phyloP scores from a whole-genome alignment of 1,140 invertebrate species.

The Globodera ellingtonae region DNA sequence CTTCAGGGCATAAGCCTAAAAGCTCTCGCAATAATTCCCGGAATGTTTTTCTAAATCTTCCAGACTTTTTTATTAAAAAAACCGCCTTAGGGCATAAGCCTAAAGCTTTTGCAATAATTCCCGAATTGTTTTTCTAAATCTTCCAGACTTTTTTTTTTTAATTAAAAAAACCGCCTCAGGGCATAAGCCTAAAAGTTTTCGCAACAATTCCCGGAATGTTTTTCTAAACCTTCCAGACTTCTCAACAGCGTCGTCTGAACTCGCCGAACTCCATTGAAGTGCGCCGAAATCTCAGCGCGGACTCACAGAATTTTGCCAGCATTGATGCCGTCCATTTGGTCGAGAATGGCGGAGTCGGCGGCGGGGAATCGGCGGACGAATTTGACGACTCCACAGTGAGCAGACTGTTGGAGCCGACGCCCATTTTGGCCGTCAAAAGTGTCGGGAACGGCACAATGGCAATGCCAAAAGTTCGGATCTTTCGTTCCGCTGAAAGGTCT shows the following conservation, averaged over 20 bases:
- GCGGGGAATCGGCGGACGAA: background rate
- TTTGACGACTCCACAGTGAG: constrained; percentile 6
- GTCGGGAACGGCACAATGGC: constrained; percentile 2
- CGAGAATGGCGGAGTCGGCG: background rate
- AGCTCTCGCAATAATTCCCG: no score
- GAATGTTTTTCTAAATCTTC: no score
- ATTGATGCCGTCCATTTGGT: background rate
- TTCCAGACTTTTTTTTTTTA: no score
- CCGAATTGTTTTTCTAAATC: no score
- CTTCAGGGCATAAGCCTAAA: no score
- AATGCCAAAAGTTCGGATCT: background rate
- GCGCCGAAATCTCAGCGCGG: background rate
- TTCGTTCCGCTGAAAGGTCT: background rate
- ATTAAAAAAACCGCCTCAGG: no score
- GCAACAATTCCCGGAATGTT: no score
- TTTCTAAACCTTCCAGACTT: background rate
- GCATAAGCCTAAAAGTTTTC: no score
- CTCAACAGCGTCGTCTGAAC: constrained; percentile 15
- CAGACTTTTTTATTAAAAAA: no score
- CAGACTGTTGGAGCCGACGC: constrained; percentile 1
- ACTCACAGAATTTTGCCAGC: background rate
- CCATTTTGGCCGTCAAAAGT: background rate
- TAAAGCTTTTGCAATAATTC: no score
- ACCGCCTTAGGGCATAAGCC: no score
- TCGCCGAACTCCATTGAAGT: background rate